Conservation (phyloP, 2,888 invertebrate genomes). For the Thumatha senex region DNA sequence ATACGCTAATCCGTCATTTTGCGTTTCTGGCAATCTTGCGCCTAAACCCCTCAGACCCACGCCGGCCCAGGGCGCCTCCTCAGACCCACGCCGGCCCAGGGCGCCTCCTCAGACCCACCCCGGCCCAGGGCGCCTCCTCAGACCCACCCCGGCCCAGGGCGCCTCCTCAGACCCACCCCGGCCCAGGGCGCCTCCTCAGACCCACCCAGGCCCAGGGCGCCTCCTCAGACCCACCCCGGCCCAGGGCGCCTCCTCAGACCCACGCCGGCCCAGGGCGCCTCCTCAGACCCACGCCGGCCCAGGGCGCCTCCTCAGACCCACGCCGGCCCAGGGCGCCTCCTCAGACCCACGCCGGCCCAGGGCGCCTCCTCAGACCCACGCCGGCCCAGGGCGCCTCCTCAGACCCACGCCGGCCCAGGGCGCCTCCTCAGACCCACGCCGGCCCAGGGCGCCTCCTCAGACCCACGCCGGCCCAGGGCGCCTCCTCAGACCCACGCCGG, state of each 20-base stretch:
- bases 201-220: neutral
- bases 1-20: too few relatives aligned
- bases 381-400: neutral
- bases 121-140: neutral
- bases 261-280: neutral
- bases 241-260: neutral
- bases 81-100: neutral
- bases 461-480: neutral
- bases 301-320: neutral
- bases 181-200: neutral
- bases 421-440: neutral
- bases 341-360: neutral
- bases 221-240: neutral
- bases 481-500: neutral
- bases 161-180: neutral
- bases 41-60: too few relatives aligned
- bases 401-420: neutral
- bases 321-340: neutral
- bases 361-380: neutral
- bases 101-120: neutral
- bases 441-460: neutral
- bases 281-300: neutral
- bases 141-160: neutral
- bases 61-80: too few relatives aligned
- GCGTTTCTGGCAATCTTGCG: too few relatives aligned